These are phyloP conservation scores for Penaeus monodon DNA, from an alignment of 2,888 invertebrate genomes.

Conservation along the genomic window DNA sequence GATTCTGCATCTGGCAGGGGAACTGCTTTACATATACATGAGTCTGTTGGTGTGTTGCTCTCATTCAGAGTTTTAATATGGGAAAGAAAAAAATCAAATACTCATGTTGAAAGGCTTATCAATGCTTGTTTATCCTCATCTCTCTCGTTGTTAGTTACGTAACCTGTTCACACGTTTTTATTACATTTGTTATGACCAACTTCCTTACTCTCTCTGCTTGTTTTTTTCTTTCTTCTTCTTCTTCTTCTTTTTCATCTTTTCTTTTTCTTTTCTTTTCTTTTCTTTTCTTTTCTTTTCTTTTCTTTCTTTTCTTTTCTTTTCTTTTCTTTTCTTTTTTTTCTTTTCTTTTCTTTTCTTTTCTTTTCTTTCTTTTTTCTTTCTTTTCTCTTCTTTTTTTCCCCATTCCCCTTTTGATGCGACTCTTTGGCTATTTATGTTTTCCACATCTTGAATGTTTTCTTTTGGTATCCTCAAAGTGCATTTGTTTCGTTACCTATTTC, in stretches of 20 bases:
- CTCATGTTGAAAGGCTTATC: too few relatives aligned
- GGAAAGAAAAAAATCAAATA: conserved; percentile 9
- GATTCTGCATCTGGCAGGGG: conserved; percentile 23
- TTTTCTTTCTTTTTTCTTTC: background rate
- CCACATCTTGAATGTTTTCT: too few relatives aligned
- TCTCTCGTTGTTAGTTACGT: too few relatives aligned
- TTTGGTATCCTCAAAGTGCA: too few relatives aligned
- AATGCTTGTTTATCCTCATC: too few relatives aligned
- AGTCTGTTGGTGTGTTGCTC: conserved; percentile 9
- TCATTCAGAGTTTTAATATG: conserved; percentile 25
- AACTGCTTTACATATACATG: conserved; percentile 14
- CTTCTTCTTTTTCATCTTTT: background rate
- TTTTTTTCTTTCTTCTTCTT: background rate
- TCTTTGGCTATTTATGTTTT: too few relatives aligned
- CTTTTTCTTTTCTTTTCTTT: background rate
- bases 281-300: background rate
- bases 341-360: background rate
- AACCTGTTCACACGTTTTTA: too few relatives aligned
- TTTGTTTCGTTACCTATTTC: too few relatives aligned
- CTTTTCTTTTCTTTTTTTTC: background rate
- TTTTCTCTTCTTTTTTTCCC: background rate
- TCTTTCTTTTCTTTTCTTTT: background rate
- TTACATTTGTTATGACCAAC: conserved; percentile 10
- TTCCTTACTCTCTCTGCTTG: background rate
- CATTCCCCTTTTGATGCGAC: too few relatives aligned